Conservation (phyloP, 2,113 vertebrate species). For the Aldabrachelys gigantea region DNA sequence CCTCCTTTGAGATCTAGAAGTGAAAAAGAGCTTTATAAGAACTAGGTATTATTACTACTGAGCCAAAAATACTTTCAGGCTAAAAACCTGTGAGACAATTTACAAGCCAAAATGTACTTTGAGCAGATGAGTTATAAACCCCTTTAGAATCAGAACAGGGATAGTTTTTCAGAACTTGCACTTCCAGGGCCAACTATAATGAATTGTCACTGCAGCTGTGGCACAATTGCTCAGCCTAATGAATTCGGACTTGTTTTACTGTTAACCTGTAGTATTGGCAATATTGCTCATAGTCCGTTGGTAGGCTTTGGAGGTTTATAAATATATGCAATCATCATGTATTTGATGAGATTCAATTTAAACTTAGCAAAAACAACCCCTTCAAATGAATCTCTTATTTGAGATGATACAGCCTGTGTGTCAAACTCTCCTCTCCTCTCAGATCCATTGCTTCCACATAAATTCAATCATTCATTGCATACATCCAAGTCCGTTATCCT, state of each 20-base stretch:
- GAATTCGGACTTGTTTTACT: not conserved
- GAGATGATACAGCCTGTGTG: slow-evolving; percentile 33
- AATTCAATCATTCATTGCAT: slow-evolving; percentile 51
- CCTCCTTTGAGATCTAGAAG: not conserved
- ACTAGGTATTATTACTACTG: not conserved
- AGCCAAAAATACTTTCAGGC: not conserved
- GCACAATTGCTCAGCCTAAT: not conserved
- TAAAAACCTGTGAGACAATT: not conserved
- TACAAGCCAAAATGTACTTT: not conserved
- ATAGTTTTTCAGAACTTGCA: not conserved
- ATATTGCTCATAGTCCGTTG: not conserved
- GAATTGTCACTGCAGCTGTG: not conserved
- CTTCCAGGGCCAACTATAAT: not conserved
- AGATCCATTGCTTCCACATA: slow-evolving; percentile 45
- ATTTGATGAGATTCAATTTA: slow-evolving; percentile 54
- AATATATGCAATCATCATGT: slow-evolving; percentile 51
- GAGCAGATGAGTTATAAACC: not conserved
- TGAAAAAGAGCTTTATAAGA: not conserved
- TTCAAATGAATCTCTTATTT: slow-evolving; percentile 58
- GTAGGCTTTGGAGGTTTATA: slow-evolving; percentile 32
- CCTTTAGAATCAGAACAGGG: not conserved
- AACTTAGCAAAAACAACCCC: slow-evolving; percentile 38
- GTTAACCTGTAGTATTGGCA: slow-evolving; percentile 19
- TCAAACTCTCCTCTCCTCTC: slow-evolving; percentile 49
- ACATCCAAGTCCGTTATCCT: slow-evolving; percentile 46